phyloP scores from a whole-genome alignment of 64 coral and sea anemone species.

The Montipora efflorescens region DNA sequence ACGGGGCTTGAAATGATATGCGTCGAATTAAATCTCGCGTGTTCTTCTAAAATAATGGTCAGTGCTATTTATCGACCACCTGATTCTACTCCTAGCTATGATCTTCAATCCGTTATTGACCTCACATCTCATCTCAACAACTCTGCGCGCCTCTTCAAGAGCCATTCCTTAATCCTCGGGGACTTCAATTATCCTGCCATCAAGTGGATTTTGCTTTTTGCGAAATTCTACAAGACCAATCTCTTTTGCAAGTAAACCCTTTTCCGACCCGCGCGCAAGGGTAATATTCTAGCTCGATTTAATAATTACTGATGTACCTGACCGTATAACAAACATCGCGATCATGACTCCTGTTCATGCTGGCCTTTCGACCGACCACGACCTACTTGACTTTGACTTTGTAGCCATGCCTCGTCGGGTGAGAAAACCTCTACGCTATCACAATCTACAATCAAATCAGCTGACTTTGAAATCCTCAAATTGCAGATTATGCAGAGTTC shows the following conservation, averaged over 20 bases:
- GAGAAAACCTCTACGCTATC: background rate
- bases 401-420: background rate
- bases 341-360: background rate
- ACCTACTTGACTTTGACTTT: slow-evolving; percentile 9
- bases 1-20: slow-evolving; percentile 2
- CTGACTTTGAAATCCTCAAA: background rate
- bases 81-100: slow-evolving; percentile 32
- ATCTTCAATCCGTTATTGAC: background rate
- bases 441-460: background rate
- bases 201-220: slow-evolving; percentile 19
- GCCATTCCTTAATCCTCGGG: background rate
- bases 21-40: background rate
- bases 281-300: background rate
- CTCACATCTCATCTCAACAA: background rate
- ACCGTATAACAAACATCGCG: background rate
- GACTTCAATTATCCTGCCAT: slow-evolving; percentile 39
- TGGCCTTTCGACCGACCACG: slow-evolving; percentile 8
- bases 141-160: background rate
- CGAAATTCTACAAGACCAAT: background rate
- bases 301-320: background rate
- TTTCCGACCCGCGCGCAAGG: background rate
- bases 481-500: background rate
- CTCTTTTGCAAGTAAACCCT: background rate
- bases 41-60: background rate
- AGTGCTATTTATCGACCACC: slow-evolving; percentile 17